Evolutionary conservation across 2,888 invertebrate species (phyloP), one percentile per base, ranked within the genome.

Genomic region (Harmothoe impar): DNA sequence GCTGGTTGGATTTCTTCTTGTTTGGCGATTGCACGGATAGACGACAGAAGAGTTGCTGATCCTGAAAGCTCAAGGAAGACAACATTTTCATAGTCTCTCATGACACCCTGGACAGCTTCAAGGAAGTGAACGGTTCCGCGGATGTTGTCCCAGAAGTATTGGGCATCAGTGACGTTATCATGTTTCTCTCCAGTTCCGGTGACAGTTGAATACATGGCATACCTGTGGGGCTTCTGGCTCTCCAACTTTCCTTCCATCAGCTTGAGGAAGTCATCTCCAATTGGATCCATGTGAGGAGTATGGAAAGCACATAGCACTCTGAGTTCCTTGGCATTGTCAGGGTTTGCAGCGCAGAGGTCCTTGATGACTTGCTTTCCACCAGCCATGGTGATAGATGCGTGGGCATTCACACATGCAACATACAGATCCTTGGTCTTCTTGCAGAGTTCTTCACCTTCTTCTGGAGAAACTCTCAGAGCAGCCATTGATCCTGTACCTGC

Each of bases 401-500:
- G 89, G 52, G 91, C 86, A 77, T 92, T 92, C 56, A 89, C 31
- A 81, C 92, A 92, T 35, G 92, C 92, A 12, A 92, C 85, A 72
- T 91, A 89, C 23, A 92, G 54, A 84, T 91, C 90, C 3, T 89
- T 62, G 25, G 89, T 81, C 20, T 72, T n/a, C 35, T 81, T 78
- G 31, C 56, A 62, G 12, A 92, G 33, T 35, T 89, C 33, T 54
- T 89, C 89, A 23, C 54, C 92, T 81, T 90, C 86, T 51, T 91
- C 91, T 25, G 29, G 23, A 12, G 84, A 29, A 43, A 91, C 52
- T 35, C 92, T 88, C 3, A 78, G 52, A 25, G 92, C 92, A 29
- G 92, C 92, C 92, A 92, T 92, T 20, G 92, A 35, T 23, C 92
- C 92, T 33, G 90, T 92, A 35, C 92, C 92, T 23, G 35, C 56